A percentile compares a stretch with the other conserved stretches of the same genome.
Evolutionary conservation across 2,888 invertebrate genomes (phyloP).

Genomic region (Andricus quercusramuli): DNA sequence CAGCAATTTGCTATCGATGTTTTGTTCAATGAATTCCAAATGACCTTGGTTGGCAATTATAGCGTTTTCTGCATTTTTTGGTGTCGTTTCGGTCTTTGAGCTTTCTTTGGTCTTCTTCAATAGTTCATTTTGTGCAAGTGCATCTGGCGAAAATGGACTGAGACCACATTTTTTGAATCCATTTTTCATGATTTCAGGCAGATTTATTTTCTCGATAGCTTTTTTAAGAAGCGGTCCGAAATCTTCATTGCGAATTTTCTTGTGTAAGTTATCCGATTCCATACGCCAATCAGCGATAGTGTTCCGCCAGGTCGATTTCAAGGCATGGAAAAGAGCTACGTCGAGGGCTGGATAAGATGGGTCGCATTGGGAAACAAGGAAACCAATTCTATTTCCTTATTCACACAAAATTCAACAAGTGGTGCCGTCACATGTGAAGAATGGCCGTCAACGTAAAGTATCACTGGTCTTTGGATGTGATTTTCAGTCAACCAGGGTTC

Average conservation of each 20-base stretch:
- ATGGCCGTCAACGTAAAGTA: conserved; percentile 76
- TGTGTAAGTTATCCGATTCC: background rate
- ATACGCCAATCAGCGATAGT: background rate
- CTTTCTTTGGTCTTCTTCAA: no score
- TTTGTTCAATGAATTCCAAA: no score
- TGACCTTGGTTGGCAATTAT: no score
- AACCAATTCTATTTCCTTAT: background rate
- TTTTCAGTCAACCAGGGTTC: conserved; percentile 70
- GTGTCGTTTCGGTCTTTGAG: no score
- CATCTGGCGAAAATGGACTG: no score
- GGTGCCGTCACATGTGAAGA: conserved; percentile 64
- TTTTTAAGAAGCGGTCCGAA: conserved; percentile 34
- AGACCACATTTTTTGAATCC: no score
- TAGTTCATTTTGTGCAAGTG: no score
- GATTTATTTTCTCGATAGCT: background rate
- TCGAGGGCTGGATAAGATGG: conserved; percentile 2
- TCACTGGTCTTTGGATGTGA: conserved; percentile 68
- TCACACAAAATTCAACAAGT: background rate
- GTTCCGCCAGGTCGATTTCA: background rate
- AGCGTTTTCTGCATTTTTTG: no score
- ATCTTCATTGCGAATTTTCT: conserved; percentile 41
- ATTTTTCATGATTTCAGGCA: no score
- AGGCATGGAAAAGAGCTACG: background rate
- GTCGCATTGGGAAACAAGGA: conserved; percentile 12
- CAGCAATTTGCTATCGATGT: no score